A percentile compares a stretch with the other conserved stretches of the same genome.
Conservation (phyloP, 2,113 vertebrate species). For the Chaetops frenatus region DNA sequence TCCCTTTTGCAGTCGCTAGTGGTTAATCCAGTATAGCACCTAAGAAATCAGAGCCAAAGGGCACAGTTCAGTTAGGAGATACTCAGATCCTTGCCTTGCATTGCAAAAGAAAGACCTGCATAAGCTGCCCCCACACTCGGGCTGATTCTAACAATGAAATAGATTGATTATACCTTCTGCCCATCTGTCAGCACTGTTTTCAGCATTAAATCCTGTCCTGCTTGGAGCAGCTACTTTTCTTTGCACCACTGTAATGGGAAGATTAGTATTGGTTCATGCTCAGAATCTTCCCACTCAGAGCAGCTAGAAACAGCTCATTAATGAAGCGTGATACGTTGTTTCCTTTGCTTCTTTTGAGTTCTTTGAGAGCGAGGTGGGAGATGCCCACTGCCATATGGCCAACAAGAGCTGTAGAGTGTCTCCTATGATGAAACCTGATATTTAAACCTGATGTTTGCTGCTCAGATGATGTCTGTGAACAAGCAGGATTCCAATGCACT, state of each 20-base stretch:
- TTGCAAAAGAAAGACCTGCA: not conserved
- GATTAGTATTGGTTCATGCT: not conserved
- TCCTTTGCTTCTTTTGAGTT: not conserved
- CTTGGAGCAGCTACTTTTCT: not conserved
- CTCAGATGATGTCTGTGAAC: not conserved
- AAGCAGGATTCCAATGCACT: not conserved
- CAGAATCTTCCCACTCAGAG: not conserved
- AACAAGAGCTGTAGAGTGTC: not conserved
- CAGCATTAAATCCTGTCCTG: not conserved
- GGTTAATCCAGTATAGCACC: not conserved
- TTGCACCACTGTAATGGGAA: not conserved
- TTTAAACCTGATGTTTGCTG: not conserved
- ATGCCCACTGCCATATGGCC: not conserved
- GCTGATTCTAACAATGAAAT: not conserved
- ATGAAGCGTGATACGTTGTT: not conserved
- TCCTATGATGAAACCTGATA: not conserved
- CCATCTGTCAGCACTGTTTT: not conserved
- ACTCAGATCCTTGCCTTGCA: not conserved
- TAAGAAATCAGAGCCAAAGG: not conserved
- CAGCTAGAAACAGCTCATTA: not conserved
- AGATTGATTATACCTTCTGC: not conserved
- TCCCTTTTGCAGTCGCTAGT: not conserved
- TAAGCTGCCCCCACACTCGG: not conserved
- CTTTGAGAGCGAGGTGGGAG: not conserved
- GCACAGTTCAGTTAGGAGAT: not conserved